Evolutionary conservation across 2,888 invertebrate genomes (phyloP).

Genomic region (Autographa gamma): DNA sequence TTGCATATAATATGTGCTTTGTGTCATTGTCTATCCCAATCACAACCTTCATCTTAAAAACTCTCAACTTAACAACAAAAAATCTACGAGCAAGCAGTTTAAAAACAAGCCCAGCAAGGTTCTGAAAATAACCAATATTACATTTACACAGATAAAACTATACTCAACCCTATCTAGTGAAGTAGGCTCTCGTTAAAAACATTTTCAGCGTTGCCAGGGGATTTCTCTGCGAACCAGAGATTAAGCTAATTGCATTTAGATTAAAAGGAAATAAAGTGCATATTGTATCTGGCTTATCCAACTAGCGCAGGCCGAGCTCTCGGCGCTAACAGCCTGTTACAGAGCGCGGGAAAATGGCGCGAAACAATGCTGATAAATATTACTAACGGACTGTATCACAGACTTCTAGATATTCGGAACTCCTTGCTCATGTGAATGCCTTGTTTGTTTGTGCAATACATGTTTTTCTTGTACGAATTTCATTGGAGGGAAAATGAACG

Average conservation of each 20-base stretch:
- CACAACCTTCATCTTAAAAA: not conserved
- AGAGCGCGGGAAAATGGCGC: slow-evolving; percentile 32
- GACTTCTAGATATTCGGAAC: slow-evolving; percentile 16
- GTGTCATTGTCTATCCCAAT: not conserved
- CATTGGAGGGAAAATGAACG: slow-evolving; percentile 28
- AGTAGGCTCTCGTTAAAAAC: not conserved
- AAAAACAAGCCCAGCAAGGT: not conserved
- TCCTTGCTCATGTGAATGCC: slow-evolving; percentile 23
- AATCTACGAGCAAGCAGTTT: too few species aligned
- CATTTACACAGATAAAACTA: not conserved
- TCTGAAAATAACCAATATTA: not conserved
- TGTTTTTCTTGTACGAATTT: not conserved
- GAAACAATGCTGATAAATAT: slow-evolving; percentile 45
- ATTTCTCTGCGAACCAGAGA: slow-evolving; percentile 29
- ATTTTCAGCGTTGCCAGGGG: slow-evolving; percentile 12
- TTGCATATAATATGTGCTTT: too few species aligned
- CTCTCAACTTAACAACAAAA: not conserved
- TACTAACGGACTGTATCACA: slow-evolving; percentile 33
- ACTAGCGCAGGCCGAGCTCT: slow-evolving; percentile 18
- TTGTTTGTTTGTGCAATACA: slow-evolving; percentile 2
- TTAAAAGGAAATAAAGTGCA: slow-evolving; percentile 48
- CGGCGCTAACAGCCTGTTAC: slow-evolving; percentile 25
- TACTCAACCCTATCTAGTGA: not conserved
- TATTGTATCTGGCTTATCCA: slow-evolving; percentile 41
- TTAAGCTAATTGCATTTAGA: slow-evolving; percentile 48